These are phyloP conservation scores for Mechanitis mazaeus DNA, from an alignment of 2,888 invertebrate species.

Conservation along the genomic window DNA sequence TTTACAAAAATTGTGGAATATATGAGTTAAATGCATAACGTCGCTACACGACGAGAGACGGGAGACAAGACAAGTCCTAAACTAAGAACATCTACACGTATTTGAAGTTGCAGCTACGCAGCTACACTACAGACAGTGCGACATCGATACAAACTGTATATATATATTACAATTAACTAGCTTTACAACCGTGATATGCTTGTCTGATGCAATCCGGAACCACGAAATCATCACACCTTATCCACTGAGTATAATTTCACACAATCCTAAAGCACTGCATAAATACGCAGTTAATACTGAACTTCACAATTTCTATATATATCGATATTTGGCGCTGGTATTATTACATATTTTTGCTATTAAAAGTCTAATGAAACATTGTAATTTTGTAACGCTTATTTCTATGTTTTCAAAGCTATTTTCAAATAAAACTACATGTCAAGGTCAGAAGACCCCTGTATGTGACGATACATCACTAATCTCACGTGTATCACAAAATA, in stretches of 20 bases:
- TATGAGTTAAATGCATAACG: slow-evolving; percentile 53
- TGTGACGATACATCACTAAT: neutral
- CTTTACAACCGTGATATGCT: slow-evolving; percentile 65
- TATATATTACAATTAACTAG: slow-evolving; percentile 35
- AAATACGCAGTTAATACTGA: slow-evolving; percentile 64
- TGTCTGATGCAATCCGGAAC: slow-evolving; percentile 37
- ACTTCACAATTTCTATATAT: slow-evolving; percentile 27
- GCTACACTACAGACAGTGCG: slow-evolving; percentile 45
- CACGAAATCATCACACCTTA: slow-evolving; percentile 46
- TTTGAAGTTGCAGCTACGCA: slow-evolving; percentile 54
- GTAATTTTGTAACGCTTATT: no score
- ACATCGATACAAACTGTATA: slow-evolving; percentile 30
- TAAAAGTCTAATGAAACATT: neutral
- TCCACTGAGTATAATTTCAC: slow-evolving; percentile 44
- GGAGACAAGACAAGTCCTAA: slow-evolving; percentile 37
- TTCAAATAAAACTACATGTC: no score
- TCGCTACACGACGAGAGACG: slow-evolving; percentile 43
- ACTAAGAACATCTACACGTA: slow-evolving; percentile 67
- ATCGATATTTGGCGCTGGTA: neutral
- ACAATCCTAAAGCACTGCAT: slow-evolving; percentile 36
- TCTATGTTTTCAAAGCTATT: no score
- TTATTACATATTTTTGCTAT: neutral
- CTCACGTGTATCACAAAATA: neutral
- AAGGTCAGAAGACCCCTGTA: no score
- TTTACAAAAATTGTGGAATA: slow-evolving; percentile 51